A percentile compares a stretch with the other conserved stretches of the same genome.
Conservation (phyloP, 2,113 vertebrate genomes). For the Nycticorax nycticorax region DNA sequence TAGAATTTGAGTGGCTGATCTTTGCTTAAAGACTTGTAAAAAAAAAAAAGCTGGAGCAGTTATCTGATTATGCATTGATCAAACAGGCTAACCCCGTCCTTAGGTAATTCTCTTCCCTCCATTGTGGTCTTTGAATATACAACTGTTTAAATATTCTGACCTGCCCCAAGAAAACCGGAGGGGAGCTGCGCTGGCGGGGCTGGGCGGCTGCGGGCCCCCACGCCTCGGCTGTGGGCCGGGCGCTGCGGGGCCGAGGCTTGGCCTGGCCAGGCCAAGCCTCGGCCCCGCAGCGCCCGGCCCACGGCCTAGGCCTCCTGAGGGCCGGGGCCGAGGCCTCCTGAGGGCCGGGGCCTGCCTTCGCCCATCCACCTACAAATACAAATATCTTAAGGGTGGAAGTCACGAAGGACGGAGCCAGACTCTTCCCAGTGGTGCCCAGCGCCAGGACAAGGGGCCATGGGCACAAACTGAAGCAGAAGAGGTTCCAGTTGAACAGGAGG, state of each 20-base stretch:
- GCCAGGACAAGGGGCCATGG: no score
- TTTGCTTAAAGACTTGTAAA: constrained; percentile 78
- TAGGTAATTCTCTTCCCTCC: constrained; percentile 74
- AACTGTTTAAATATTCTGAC: constrained; percentile 80
- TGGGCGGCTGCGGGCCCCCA: neutral
- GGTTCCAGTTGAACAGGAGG: no score
- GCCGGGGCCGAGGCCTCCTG: neutral
- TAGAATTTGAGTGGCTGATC: constrained; percentile 88
- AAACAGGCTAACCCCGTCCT: constrained; percentile 70
- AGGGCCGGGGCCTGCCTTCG: no score
- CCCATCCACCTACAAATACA: neutral
- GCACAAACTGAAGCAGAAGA: no score
- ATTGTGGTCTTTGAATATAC: constrained; percentile 73
- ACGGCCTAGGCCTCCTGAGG: no score
- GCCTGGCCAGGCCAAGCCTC: no score
- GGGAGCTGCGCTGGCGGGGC: constrained; percentile 65
- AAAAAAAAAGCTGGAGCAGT: constrained; percentile 66
- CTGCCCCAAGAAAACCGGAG: constrained; percentile 60
- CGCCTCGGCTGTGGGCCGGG: neutral
- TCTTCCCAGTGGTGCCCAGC: no score
- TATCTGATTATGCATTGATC: constrained; percentile 87
- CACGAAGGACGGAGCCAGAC: no score
- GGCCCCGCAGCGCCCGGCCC: no score
- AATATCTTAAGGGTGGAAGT: no score
- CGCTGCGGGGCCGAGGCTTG: neutral